Conservation (phyloP, 2,797 vertebrate species). For the Caiman crocodilus region DNA sequence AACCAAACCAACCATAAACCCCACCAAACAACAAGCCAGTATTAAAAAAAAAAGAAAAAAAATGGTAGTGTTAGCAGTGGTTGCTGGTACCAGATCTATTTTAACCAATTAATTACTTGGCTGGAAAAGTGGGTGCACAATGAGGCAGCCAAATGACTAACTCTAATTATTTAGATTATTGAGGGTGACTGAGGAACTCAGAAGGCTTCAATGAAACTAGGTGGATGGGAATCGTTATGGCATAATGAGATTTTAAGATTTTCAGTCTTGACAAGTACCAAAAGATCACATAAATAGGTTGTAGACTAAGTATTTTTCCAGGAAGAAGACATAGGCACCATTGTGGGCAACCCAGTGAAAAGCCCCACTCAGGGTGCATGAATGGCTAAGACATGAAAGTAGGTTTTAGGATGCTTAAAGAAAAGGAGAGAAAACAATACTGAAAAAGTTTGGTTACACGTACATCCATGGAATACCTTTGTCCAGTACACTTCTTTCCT, state of each 20-base stretch:
- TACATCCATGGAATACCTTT: not conserved
- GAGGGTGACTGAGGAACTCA: not conserved
- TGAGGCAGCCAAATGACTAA: not conserved
- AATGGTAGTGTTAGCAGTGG: not conserved
- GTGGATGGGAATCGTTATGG: rapidly evolving
- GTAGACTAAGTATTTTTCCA: not conserved
- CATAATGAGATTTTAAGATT: not conserved
- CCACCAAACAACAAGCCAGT: no score
- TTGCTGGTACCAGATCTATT: not conserved
- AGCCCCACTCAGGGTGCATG: not conserved
- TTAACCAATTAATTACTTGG: not conserved
- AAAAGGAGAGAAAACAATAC: not conserved
- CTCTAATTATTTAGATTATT: not conserved
- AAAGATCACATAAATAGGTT: not conserved
- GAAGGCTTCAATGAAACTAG: not conserved
- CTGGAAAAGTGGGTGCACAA: constrained; percentile 8
- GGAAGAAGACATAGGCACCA: not conserved
- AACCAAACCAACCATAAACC: no score
- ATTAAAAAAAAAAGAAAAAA: not conserved
- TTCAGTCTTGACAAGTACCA: not conserved
- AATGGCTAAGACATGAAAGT: not conserved
- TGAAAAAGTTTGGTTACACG: not conserved
- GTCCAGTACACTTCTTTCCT: not conserved
- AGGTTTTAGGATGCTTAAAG: not conserved
- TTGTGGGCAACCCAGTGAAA: rapidly evolving